Conservation (phyloP, 2,113 vertebrate genomes). For the Symphodus melops region DNA sequence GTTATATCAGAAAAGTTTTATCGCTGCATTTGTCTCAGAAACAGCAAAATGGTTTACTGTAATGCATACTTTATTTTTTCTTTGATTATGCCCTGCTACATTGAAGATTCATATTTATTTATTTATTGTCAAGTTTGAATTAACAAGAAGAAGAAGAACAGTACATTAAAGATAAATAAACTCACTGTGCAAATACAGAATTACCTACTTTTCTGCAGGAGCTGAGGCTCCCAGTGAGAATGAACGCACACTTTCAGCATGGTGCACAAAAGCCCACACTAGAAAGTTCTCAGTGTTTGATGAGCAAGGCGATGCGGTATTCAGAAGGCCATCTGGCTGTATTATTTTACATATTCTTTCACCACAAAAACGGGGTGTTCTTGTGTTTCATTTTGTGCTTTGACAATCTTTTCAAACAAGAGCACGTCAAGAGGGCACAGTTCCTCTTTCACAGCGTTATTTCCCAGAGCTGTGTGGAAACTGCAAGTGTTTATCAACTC, state of each 20-base stretch:
- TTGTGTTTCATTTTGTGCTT: conserved; percentile 78
- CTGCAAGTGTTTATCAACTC: conserved; percentile 65
- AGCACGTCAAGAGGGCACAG: conserved; percentile 66
- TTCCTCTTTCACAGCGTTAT: conserved; percentile 80
- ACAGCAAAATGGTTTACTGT: not conserved
- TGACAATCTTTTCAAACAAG: conserved; percentile 65
- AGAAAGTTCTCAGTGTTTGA: conserved; percentile 82
- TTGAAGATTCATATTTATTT: too few species aligned
- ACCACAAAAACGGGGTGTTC: conserved; percentile 77
- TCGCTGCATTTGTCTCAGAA: conserved; percentile 14
- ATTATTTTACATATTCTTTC: conserved; percentile 88
- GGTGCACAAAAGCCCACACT: conserved; percentile 80
- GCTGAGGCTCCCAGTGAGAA: conserved; percentile 77
- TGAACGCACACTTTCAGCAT: conserved; percentile 82
- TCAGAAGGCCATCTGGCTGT: conserved; percentile 85
- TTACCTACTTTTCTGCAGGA: conserved; percentile 62
- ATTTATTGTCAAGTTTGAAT: too few species aligned
- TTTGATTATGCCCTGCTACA: too few species aligned
- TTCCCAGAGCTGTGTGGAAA: conserved; percentile 68
- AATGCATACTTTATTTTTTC: not conserved
- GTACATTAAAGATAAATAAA: conserved; percentile 2
- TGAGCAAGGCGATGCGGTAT: conserved; percentile 75
- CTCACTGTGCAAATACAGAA: conserved; percentile 39
- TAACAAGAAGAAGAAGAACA: too few species aligned
- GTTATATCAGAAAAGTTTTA: conserved; percentile 7